Evolutionary conservation across 2,113 vertebrate genomes (phyloP).

Genomic region (Meles meles): DNA sequence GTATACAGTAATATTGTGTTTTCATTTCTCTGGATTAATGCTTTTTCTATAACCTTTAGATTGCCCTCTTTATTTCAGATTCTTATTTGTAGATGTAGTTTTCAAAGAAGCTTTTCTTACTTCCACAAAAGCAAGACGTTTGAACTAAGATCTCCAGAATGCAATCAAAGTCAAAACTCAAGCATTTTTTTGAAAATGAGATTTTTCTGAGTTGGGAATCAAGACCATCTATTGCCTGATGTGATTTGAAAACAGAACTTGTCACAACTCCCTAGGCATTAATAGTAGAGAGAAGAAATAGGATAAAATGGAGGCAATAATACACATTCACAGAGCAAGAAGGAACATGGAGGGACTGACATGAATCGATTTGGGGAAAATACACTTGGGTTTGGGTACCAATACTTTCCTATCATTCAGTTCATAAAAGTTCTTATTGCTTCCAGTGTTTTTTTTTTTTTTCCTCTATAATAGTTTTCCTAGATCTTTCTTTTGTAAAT

Average conservation of each 20-base stretch:
- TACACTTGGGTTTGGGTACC: background rate
- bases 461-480: background rate
- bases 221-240: conserved; percentile 35
- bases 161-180: conserved; percentile 42
- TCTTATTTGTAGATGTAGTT: background rate
- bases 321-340: background rate
- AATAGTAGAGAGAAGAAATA: background rate
- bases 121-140: conserved; percentile 46
- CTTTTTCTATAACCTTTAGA: background rate
- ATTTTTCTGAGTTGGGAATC: conserved; percentile 59
- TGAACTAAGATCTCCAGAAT: conserved; percentile 47
- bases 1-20: background rate
- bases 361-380: background rate
- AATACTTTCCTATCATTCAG: background rate
- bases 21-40: background rate
- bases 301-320: background rate
- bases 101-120: conserved; percentile 40
- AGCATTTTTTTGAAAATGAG: conserved; percentile 57
- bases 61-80: background rate
- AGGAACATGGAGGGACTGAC: background rate
- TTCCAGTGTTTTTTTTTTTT: background rate
- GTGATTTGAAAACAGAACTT: conserved; percentile 37
- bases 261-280: background rate
- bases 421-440: background rate
- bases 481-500: background rate